Percentiles rank a stretch among this genome's conserved stretches.
These are phyloP conservation scores for Varanus salvator DNA, from an alignment of 2,113 vertebrate species.

Conservation along the genomic window DNA sequence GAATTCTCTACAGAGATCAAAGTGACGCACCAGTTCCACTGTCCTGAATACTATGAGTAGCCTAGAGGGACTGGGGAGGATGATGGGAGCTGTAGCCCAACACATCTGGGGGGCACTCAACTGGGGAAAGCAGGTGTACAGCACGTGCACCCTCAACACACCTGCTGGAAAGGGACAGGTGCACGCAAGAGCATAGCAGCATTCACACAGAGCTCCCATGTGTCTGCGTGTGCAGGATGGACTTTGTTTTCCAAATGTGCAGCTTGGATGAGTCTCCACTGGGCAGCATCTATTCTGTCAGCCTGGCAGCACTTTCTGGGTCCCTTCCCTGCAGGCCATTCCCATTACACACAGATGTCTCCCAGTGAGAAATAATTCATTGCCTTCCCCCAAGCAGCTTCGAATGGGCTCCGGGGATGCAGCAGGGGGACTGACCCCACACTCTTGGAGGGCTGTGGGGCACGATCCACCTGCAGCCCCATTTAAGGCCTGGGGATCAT, in stretches of 20 bases:
- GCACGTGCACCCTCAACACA: too few relatives aligned
- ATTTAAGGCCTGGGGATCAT: neutral
- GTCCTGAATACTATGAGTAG: neutral
- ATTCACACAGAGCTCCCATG: too few relatives aligned
- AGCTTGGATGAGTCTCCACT: neutral
- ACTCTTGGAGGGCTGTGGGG: fast-evolving
- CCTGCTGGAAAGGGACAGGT: neutral
- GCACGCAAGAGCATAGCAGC: neutral
- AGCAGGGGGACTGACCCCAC: neutral
- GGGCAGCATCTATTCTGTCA: neutral
- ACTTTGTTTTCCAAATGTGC: neutral
- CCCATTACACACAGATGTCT: neutral
- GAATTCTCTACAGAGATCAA: neutral
- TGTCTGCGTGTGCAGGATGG: too few relatives aligned
- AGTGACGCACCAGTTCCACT: too few relatives aligned
- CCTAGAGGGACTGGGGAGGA: neutral
- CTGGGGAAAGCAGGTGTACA: too few relatives aligned
- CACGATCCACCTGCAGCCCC: neutral
- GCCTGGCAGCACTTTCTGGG: neutral
- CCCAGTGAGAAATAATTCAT: constrained; percentile 24
- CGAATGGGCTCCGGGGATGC: neutral
- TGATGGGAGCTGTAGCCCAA: too few relatives aligned
- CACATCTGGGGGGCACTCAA: too few relatives aligned
- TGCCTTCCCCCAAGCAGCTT: neutral
- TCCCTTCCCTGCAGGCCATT: neutral